These are phyloP conservation scores for Aethes cnicana DNA, from an alignment of 2,888 invertebrate species.

Conservation along the genomic window DNA sequence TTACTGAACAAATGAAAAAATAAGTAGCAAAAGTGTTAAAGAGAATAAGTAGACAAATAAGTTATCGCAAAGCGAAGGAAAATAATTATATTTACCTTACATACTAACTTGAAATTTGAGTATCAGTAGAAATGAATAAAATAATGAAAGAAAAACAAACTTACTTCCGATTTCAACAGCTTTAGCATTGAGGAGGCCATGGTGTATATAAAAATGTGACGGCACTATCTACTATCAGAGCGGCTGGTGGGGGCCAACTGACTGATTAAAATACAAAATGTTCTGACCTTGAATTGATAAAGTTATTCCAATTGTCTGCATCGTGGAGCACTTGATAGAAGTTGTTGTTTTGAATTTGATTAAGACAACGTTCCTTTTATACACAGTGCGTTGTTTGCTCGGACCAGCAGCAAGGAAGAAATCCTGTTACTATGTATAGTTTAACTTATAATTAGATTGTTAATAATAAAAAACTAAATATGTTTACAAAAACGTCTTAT, in stretches of 20 bases:
- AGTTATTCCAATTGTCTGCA: conserved; percentile 53
- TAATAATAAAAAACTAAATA: too few species aligned
- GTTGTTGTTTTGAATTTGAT: conserved; percentile 33
- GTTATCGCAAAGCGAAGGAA: too few species aligned
- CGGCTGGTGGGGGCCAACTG: conserved; percentile 50
- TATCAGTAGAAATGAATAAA: not conserved
- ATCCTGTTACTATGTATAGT: not conserved
- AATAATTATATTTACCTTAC: too few species aligned
- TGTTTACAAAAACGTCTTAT: too few species aligned
- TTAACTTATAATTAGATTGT: too few species aligned
- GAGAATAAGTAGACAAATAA: too few species aligned
- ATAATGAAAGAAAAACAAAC: conserved; percentile 40
- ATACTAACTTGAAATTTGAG: too few species aligned
- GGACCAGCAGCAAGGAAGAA: not conserved
- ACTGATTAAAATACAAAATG: conserved; percentile 73
- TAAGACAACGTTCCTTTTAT: conserved; percentile 31
- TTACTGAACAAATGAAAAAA: too few species aligned
- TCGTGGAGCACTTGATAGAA: conserved; percentile 26
- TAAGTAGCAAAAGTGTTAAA: too few species aligned
- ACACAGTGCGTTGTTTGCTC: not conserved
- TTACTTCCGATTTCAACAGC: conserved; percentile 73
- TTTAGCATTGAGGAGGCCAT: conserved; percentile 75
- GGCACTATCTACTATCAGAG: conserved; percentile 37
- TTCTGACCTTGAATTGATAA: conserved; percentile 78
- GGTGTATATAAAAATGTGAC: conserved; percentile 32